Evolutionary conservation across 2,888 invertebrate species (phyloP), one percentile per base, ranked within the genome.

Genomic region (Eupeodes luniger): DNA sequence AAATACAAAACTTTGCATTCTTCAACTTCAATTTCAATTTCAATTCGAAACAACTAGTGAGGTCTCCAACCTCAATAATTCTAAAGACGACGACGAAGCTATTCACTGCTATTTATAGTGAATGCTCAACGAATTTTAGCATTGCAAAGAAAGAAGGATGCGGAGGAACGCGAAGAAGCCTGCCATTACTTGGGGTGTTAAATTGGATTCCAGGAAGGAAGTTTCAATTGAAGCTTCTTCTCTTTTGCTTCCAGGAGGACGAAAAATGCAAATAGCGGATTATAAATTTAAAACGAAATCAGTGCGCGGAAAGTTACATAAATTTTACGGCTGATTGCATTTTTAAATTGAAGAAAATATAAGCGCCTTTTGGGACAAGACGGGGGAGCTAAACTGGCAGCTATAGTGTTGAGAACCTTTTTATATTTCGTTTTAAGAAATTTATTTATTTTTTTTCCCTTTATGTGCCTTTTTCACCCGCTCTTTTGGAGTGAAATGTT

Each of bases 131-230:
- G 55, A 40, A 40, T 40, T 19, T 27, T 10, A 55, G 27, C 51
- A 14, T n/a, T 5, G 6, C 40, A 40, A 7, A 34, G 27, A 12
- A 59, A 59, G 27, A 7, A 34, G 27, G 27, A 59, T 34, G n/a
- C n/a, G 2, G 27, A 72, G 72, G 11, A 47, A 9, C 75, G 27
- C 27, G 2, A 27, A 27, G 27, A 27, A 27, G 9, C 47, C 5
- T 16, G 10, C 12, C 64, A 70, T 70, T 81, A 92, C 93, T 94
- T 94, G 93, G 94, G 92, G 93, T 94, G 94, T 93, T 94, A 94
- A 94, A 94, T 94, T 94, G 94, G 94, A 94, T 94, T 87, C 93
- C 93, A 93, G 81, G 75, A 85, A 93, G 81, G 75, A 85, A 85
- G 81, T 89, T 85, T 85, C 89, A 85, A 89, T 85, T 79, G 89